A percentile compares a stretch with the other conserved stretches of the same genome.
These are phyloP conservation scores for Perizoma affinitatum DNA, from an alignment of 2,888 invertebrate species.

Conservation along the genomic window DNA sequence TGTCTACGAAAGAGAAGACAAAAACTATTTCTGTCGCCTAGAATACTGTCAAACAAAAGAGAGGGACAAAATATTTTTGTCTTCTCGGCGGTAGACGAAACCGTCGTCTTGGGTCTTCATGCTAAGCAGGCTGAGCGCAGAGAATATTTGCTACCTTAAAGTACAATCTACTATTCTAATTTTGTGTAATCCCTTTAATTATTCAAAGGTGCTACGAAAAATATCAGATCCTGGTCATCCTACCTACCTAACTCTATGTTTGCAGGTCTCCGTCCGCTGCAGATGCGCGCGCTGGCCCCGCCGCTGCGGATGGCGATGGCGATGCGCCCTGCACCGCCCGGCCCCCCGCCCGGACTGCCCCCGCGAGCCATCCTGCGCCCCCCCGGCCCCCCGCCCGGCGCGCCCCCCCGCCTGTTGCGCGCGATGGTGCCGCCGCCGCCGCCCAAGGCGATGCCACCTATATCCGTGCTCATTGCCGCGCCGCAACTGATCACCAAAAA, in stretches of 20 bases:
- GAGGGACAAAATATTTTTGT: too few species aligned
- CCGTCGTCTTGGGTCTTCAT: too few species aligned
- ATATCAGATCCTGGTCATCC: too few species aligned
- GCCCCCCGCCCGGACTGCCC: constrained; percentile 67
- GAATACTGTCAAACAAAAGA: too few species aligned
- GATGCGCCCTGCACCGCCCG: constrained; percentile 76
- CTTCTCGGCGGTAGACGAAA: too few species aligned
- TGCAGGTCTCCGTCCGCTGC: constrained; percentile 65
- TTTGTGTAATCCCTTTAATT: too few species aligned
- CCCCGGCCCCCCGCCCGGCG: constrained; percentile 86
- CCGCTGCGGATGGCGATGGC: constrained; percentile 40
- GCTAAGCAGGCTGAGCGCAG: too few species aligned
- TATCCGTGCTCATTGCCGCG: constrained; percentile 91
- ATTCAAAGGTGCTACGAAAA: too few species aligned
- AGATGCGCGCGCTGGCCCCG: constrained; percentile 55
- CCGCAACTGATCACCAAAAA: constrained; percentile 91
- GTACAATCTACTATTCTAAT: neutral
- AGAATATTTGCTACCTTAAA: too few species aligned
- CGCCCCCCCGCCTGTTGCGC: constrained; percentile 66
- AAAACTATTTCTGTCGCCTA: too few species aligned
- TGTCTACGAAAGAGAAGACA: too few species aligned
- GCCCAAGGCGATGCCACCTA: constrained; percentile 65
- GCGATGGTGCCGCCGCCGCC: constrained; percentile 86
- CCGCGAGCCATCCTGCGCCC: constrained; percentile 84
- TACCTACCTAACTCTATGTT: neutral